Base-by-base conservation (phyloP, 2,888 invertebrate species). In the Eristalis pertinax region DNA sequence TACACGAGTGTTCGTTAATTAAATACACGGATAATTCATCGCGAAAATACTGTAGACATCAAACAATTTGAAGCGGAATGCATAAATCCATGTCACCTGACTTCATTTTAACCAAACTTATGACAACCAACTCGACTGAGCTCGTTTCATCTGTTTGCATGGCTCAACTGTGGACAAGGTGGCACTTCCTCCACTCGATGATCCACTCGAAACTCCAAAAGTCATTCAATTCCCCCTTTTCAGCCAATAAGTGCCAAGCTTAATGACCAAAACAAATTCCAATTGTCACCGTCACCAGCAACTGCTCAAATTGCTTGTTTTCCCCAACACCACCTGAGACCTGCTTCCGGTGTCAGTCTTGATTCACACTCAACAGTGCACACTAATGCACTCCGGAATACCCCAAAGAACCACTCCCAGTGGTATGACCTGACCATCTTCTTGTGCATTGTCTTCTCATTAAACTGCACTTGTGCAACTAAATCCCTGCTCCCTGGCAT, bases 371-470 rank as follows among this genome's bases (percentile, higher is more conserved):
- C 50, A 50, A 50, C 19, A n/a, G 7, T 19, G n/a, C 43, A 50
- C 19, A 7, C 43, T n/a, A 50, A 50, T 50, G 50, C 50, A 50
- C 8, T 7, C 19, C 50, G 2, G 15, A 43, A n/a, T n/a, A 4
- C n/a, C 15, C n/a, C 43, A 43, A 19, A n/a, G 43, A 43, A 5
- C 2, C n/a, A 43, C n/a, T 4, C 19, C 50, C n/a, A n/a, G n/a
- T 2, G 8, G 7, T 19, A 19, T 50, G 19, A 7, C 19, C 50
- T 8, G 19, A 5, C 19, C 50, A 19, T 19, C 19, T 50, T n/a
- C n/a, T n/a, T n/a, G 22, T 7, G 56, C 29, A 50, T 58, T 67
- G 26, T 74, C 62, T 64, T 58, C 56, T 78, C 77, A 83, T 78
- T 83, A 68, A 74, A 63, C 72, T 63, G 7, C 41, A 22, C 29